Base-by-base conservation (phyloP, 2,797 vertebrate genomes). In the Taeniopygia guttata region DNA sequence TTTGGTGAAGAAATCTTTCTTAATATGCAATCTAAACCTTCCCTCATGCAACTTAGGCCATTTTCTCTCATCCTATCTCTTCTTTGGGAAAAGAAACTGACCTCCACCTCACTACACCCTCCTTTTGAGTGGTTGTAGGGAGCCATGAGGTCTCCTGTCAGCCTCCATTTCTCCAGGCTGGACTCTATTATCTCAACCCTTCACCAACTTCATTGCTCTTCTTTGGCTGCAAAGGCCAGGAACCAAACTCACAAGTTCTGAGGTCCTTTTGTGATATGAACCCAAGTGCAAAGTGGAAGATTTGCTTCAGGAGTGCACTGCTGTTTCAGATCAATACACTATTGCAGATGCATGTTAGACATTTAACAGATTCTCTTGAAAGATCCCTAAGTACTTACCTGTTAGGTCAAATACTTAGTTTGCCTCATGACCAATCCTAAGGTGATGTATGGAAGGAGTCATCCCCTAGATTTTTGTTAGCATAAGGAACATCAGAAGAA, bases 1-100 rank as follows among this genome's bases (percentile, higher is more conserved):
- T 52, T n/a, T 34, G 59, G 13, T 26, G 29, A 66, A 40, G 17
- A 45, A 52, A 59, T 59, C 36, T 59, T 38, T 52, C 20, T n/a
- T 46, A 40, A 22, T 45, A 21, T 14, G 5, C 16, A 20, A 10
- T 38, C 27, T 72, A 64, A 64, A 43, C 27, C 2, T 64, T 6
- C 10, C 13, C 3, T 25, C 1, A 0, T 64, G 32, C 36, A 51
- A 45, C 4, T 38, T 29, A 29, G 27, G 7, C 29, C 4, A n/a
- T 58, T 64, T 56, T 27, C 4, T 79, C 67, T 72, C 67, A 63
- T 63, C 8, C 15, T 56, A 14, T 38, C 9, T 25, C 19, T 80
- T 51, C 30, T 27, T n/a, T 26, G 2, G n/a, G 59, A 54, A 18
- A 59, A 67, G 25, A 48, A 34, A 20, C 26, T 5, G 12, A 42